These are phyloP conservation scores for Crocuta crocuta DNA, from an alignment of 2,113 vertebrate genomes.

Conservation along the genomic window DNA sequence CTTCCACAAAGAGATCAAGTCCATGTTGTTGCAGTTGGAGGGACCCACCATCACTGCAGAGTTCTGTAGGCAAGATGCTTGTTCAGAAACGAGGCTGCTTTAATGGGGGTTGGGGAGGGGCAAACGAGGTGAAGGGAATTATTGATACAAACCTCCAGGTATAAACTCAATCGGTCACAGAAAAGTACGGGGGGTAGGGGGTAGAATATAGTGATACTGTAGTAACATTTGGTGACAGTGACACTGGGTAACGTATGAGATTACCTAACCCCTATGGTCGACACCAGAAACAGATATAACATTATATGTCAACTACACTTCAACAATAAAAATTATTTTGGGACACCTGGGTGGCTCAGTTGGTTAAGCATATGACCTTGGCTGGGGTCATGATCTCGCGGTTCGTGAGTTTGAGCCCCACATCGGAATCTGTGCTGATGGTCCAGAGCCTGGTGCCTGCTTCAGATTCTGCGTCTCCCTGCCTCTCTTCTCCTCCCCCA, in stretches of 20 bases:
- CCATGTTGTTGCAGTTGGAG: accelerated
- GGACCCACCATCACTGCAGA: too few relatives aligned
- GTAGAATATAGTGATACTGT: not conserved
- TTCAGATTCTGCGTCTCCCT: too few relatives aligned
- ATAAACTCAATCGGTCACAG: not conserved
- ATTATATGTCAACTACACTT: accelerated
- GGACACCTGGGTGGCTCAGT: too few relatives aligned
- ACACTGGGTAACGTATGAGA: accelerated
- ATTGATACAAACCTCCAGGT: not conserved
- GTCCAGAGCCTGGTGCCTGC: too few relatives aligned
- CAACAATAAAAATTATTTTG: not conserved
- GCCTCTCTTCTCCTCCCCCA: too few relatives aligned
- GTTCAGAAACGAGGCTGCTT: not conserved
- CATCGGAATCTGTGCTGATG: too few relatives aligned
- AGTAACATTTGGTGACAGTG: not conserved
- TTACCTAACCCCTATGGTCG: accelerated
- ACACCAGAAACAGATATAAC: not conserved
- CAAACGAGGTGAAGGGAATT: not conserved
- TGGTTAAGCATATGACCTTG: too few relatives aligned
- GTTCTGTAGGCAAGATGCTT: too few relatives aligned
- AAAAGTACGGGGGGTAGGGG: not conserved
- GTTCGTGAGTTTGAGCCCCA: too few relatives aligned
- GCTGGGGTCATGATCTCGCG: too few relatives aligned
- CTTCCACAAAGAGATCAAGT: not conserved
- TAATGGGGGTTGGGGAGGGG: not conserved